Base-by-base conservation (phyloP, 2,888 invertebrate genomes). In the Iphiclides podalirius region DNA sequence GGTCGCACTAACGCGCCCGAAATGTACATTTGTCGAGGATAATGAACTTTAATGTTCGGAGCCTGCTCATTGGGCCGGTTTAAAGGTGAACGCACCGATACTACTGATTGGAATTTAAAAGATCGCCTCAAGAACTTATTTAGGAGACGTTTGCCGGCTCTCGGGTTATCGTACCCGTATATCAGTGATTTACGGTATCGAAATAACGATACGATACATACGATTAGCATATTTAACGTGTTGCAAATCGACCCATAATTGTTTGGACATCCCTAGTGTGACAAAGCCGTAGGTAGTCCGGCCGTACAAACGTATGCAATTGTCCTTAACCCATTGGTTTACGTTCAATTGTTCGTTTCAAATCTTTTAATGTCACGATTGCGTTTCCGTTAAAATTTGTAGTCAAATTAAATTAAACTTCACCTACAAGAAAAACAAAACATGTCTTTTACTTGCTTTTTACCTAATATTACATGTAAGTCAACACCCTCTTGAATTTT, bases 11-110 rank as follows among this genome's bases (percentile, higher is more conserved):
- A 68, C 63, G 2, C 20, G 60, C 67, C 67, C 59, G 72, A 79
- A 75, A 73, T 76, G 74, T 72, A 71, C 61, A 75, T 75, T 75
- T 71, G 54, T 61, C 41, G 79, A 76, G 87, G 82, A 86, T 84
- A 81, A 74, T 82, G 87, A 86, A 85, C 87, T 73, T 71, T 63
- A 47, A 58, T 67, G 61, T 75, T 75, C 58, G 70, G 63, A 66
- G 70, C 69, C 67, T 63, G 75, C 68, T 70, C 63, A 66, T 70
- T 45, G 69, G 78, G 73, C 86, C 86, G 85, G 87, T 88, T 85
- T 77, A 65, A 75, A 81, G 88, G 84, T 87, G 75, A 87, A 85
- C 67, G 85, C 63, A 79, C 86, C 72, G 72, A 72, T 70, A 62
- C 63, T 52, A 54, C 52, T 59, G 66, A 81, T 76, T 74, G 77